phyloP scores from a whole-genome alignment of 2,797 vertebrate genomes.

The Cynodonichthys magdalenae region DNA sequence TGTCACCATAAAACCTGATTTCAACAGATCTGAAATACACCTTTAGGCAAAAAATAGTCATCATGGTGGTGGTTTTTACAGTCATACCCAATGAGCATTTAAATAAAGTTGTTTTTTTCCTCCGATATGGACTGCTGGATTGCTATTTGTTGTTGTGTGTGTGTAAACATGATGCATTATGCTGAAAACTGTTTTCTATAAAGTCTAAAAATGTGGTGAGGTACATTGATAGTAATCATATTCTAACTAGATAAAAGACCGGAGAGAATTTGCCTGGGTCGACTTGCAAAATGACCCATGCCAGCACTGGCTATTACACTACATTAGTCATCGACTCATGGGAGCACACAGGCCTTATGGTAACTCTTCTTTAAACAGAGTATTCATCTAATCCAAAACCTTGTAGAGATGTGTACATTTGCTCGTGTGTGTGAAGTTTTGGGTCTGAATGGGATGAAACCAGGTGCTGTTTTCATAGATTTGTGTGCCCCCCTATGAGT shows the following conservation, averaged over 20 bases:
- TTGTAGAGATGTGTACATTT: slow-evolving; percentile 39
- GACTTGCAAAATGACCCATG: slow-evolving; percentile 74
- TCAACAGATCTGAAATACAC: no score
- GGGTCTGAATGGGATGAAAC: slow-evolving; percentile 10
- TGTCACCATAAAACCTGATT: no score
- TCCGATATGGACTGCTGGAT: no score
- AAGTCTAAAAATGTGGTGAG: slow-evolving; percentile 40
- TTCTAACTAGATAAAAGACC: slow-evolving; percentile 57
- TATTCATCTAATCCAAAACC: slow-evolving; percentile 55
- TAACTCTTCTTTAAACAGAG: slow-evolving; percentile 60
- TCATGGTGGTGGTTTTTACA: no score
- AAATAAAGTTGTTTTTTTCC: no score
- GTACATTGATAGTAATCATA: slow-evolving; percentile 52
- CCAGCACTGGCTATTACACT: slow-evolving; percentile 68
- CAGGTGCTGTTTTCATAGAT: slow-evolving; percentile 10
- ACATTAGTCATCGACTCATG: slow-evolving; percentile 73
- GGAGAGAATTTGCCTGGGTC: slow-evolving; percentile 58
- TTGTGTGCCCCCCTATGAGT: slow-evolving; percentile 6
- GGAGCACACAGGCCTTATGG: slow-evolving; percentile 46
- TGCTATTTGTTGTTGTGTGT: neutral
- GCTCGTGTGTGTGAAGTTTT: slow-evolving; percentile 4
- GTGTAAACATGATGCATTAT: neutral
- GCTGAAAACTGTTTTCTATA: slow-evolving; percentile 27
- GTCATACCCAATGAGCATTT: no score
- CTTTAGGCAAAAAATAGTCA: no score